These are phyloP conservation scores for Lissocephala sabroskyi DNA, from an alignment of 2,888 invertebrate genomes.

Conservation along the genomic window DNA sequence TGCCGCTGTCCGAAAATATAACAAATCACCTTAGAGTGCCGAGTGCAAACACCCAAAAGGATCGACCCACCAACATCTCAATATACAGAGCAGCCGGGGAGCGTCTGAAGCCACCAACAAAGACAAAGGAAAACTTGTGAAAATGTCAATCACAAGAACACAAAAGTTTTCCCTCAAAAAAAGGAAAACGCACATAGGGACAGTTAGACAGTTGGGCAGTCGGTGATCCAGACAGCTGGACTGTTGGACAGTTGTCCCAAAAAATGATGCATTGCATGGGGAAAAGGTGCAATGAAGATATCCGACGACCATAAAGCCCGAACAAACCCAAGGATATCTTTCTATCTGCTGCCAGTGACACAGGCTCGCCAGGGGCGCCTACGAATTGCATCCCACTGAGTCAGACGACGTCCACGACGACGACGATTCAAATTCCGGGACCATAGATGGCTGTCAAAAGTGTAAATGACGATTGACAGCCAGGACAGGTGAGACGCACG, in stretches of 20 bases:
- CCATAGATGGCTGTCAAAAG: constrained; percentile 57
- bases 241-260: too few relatives aligned
- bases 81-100: constrained; percentile 18
- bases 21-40: constrained; percentile 62
- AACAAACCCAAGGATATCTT: too few relatives aligned
- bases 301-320: too few relatives aligned
- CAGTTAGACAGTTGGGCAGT: constrained; percentile 29
- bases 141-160: constrained; percentile 67
- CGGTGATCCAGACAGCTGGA: constrained; percentile 9
- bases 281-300: constrained; percentile 65
- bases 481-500: constrained; percentile 34
- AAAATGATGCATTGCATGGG: constrained; percentile 64
- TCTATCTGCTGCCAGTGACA: constrained; percentile 56
- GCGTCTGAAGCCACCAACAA: constrained; percentile 19
- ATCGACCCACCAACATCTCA: constrained; percentile 35
- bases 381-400: constrained; percentile 65
- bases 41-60: constrained; percentile 46
- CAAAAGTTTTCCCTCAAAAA: constrained; percentile 48
- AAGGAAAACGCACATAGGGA: constrained; percentile 11
- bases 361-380: constrained; percentile 52
- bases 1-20: constrained; percentile 69
- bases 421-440: constrained; percentile 51
- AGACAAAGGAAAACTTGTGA: constrained; percentile 57
- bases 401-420: constrained; percentile 31
- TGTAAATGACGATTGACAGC: constrained; percentile 61